Conservation (phyloP, 2,797 vertebrate genomes). For the Heterohyrax brucei region DNA sequence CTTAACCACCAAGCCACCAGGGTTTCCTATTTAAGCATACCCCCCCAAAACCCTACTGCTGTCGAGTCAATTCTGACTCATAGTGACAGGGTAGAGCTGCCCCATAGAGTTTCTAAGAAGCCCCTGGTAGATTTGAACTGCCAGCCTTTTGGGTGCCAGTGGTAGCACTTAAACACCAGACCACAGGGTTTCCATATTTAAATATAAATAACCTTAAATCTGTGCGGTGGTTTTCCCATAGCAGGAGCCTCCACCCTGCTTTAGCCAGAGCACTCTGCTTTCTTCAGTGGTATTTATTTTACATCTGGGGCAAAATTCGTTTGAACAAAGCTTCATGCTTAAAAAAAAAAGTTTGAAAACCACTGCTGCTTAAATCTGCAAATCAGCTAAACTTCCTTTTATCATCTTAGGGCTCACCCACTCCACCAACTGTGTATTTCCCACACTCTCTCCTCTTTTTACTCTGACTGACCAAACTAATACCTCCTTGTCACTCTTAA, state of each 20-base stretch:
- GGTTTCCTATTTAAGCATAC: too few species aligned
- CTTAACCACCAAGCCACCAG: too few species aligned
- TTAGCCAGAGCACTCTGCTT: not conserved
- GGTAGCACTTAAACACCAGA: too few species aligned
- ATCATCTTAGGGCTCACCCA: not conserved
- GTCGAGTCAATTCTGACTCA: too few species aligned
- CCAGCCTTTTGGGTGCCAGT: too few species aligned
- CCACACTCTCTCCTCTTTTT: not conserved
- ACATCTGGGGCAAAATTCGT: conserved; percentile 42
- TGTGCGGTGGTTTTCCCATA: not conserved
- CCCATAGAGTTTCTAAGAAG: too few species aligned
- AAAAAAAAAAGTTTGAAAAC: conserved; percentile 45
- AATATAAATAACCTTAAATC: conserved; percentile 41
- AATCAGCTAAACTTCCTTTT: conserved; percentile 19
- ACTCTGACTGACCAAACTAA: not conserved
- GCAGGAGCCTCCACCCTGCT: not conserved
- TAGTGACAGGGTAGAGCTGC: too few species aligned
- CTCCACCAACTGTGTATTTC: not conserved
- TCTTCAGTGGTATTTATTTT: conserved; percentile 43
- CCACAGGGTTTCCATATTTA: not conserved
- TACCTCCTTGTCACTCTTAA: not conserved
- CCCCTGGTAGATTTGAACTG: too few species aligned
- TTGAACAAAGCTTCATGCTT: conserved; percentile 20
- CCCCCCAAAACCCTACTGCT: too few species aligned
- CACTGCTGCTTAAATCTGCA: conserved; percentile 38